Evolutionary conservation across 2,888 invertebrate species (phyloP), one percentile per base, ranked within the genome.

Genomic region (Agrochola lychnidis): DNA sequence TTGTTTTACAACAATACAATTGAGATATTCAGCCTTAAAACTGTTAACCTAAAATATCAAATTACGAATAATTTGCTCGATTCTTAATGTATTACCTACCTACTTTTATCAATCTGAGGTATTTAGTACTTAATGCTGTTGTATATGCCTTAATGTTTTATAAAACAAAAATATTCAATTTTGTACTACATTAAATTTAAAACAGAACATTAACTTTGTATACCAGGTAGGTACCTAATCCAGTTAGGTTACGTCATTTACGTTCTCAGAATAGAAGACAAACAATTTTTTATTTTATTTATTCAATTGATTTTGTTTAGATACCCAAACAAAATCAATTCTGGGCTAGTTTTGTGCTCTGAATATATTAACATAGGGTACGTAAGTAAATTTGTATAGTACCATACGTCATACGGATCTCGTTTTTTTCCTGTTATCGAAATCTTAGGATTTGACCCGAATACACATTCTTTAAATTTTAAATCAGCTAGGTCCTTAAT

Each of bases 381-480:
- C 40, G 10, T 51, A 10, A 40, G 25, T 30, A 25, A 53, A 48
- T 77, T 40, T 48, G 2, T 40, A 4, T 74, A n/a, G 12, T 25
- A 25, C 56, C 16, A 51, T 22, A 51, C 42, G 48, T 48, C 16
- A 51, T 22, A 51, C 42, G 48, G 16, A 64, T 74, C 6, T 51
- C 36, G 36, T 80, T 62, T 80, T 62, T 80, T 73, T 63, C 48
- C 9, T 66, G n/a, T 56, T 66, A 56, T 66, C n/a, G 45, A 62
- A 66, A 6, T 51, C 42, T 48, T 66, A 30, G 48, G 16, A 9
- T 48, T 42, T 79, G 79, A 76, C 77, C 82, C 51, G 25, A 76
- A 79, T 82, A 79, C 30, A 57, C 36, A 14, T 45, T 5, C 6
- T 79, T 79, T 67, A 82, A 82, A 82, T 82, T 76, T 62, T 42